Conservation (phyloP, 2,797 vertebrate genomes). For the Pachyuromys duprasi region DNA sequence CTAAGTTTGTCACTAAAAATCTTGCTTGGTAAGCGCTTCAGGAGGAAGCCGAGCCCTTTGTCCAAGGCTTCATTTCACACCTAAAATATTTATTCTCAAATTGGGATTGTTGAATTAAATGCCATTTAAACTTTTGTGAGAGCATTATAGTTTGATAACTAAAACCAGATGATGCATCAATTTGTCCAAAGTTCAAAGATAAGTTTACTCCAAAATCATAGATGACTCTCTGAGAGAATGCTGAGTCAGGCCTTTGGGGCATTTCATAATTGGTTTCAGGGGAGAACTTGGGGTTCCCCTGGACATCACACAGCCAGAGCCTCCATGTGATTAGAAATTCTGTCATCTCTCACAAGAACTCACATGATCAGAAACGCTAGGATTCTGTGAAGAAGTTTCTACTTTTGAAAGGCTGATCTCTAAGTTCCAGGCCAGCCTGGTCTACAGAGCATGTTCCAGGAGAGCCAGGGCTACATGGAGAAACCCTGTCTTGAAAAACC, state of each 20-base stretch:
- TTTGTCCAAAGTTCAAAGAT: conserved; percentile 10
- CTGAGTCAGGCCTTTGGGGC: not conserved
- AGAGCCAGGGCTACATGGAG: no score
- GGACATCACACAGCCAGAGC: not conserved
- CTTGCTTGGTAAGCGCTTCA: fast-evolving
- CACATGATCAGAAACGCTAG: not conserved
- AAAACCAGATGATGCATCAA: not conserved
- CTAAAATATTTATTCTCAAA: not conserved
- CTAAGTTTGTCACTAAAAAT: not conserved
- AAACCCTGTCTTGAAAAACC: no score
- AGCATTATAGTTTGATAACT: not conserved
- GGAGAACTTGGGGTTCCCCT: not conserved
- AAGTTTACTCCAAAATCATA: not conserved
- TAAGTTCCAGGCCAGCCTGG: no score
- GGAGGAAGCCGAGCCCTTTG: not conserved
- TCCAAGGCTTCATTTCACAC: not conserved
- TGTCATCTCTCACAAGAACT: not conserved
- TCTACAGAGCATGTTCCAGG: no score
- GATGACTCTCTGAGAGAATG: not conserved
- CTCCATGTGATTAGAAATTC: not conserved
- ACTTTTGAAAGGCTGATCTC: not conserved
- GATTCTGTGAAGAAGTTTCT: not conserved
- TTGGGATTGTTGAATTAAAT: not conserved
- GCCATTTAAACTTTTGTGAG: not conserved
- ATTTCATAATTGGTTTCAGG: not conserved